phyloP scores from a whole-genome alignment of 1,140 invertebrate species.

The Eciton burchellii region DNA sequence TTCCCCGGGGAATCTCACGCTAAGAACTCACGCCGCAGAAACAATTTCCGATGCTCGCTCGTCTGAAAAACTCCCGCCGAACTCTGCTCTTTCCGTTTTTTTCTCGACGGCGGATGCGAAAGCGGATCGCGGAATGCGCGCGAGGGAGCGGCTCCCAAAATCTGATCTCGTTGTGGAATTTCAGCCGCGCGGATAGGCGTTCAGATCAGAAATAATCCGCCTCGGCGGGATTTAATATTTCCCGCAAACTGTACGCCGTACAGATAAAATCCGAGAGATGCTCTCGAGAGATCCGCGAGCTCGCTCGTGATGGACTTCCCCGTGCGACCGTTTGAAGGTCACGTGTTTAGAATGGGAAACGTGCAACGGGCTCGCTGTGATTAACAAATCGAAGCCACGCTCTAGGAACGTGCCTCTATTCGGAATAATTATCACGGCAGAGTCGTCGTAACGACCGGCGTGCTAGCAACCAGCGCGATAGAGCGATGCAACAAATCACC shows the following conservation, averaged over 20 bases:
- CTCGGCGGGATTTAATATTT: not conserved
- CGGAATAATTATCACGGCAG: slow-evolving; percentile 42
- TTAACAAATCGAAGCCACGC: slow-evolving; percentile 23
- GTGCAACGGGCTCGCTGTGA: not conserved
- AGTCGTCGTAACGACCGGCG: slow-evolving; percentile 7
- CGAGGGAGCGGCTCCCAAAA: not conserved
- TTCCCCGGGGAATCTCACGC: slow-evolving; percentile 51
- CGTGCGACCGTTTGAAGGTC: not conserved
- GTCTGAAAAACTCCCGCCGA: slow-evolving; percentile 41
- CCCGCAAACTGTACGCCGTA: not conserved
- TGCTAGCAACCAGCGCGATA: not conserved
- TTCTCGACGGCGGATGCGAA: slow-evolving; percentile 7
- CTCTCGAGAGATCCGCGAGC: not conserved
- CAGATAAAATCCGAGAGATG: not conserved
- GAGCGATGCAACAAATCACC: not conserved
- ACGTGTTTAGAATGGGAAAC: too few relatives aligned
- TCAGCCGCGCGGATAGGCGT: not conserved
- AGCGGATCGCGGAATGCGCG: not conserved
- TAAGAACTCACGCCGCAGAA: slow-evolving; percentile 57
- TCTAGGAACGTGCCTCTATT: slow-evolving; percentile 32
- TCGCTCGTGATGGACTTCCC: not conserved
- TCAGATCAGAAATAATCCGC: not conserved
- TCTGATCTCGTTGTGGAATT: slow-evolving; percentile 11
- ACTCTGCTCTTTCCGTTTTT: not conserved
- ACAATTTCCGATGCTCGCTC: slow-evolving; percentile 57